These are phyloP conservation scores for Ceyx erithaca DNA, from an alignment of 2,797 vertebrate species.

Conservation along the genomic window DNA sequence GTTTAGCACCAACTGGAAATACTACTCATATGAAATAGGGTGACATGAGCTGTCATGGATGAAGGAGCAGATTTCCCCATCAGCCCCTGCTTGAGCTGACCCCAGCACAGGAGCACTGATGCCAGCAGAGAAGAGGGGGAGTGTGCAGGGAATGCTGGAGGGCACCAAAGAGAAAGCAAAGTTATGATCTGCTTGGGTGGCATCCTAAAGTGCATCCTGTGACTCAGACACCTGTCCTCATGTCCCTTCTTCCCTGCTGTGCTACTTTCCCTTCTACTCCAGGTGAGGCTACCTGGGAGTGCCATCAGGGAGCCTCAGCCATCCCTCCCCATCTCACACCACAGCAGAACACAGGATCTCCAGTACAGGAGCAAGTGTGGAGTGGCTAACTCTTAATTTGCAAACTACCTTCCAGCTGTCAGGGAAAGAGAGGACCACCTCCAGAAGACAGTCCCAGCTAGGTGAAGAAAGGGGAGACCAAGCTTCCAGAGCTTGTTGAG, in stretches of 20 bases:
- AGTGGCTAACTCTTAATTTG: background rate
- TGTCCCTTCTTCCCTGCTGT: background rate
- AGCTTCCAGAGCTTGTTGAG: background rate
- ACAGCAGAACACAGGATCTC: background rate
- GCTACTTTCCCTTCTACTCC: background rate
- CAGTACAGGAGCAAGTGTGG: background rate
- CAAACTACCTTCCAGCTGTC: background rate
- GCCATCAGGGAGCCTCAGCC: background rate
- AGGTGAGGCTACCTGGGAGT: background rate
- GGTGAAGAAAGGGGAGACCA: background rate
- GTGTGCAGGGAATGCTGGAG: fast-evolving
- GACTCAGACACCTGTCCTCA: background rate
- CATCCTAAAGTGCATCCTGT: background rate
- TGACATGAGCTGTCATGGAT: fast-evolving
- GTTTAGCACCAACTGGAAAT: background rate
- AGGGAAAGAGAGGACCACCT: background rate
- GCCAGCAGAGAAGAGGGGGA: background rate
- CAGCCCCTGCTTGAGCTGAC: background rate
- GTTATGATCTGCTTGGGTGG: background rate
- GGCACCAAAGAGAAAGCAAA: background rate
- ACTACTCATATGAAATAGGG: background rate
- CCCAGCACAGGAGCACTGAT: background rate
- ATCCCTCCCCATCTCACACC: background rate
- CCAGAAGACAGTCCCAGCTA: background rate
- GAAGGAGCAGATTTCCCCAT: background rate